These are phyloP conservation scores for Drosophila teissieri DNA, from an alignment of 1,140 invertebrate genomes.

Conservation along the genomic window DNA sequence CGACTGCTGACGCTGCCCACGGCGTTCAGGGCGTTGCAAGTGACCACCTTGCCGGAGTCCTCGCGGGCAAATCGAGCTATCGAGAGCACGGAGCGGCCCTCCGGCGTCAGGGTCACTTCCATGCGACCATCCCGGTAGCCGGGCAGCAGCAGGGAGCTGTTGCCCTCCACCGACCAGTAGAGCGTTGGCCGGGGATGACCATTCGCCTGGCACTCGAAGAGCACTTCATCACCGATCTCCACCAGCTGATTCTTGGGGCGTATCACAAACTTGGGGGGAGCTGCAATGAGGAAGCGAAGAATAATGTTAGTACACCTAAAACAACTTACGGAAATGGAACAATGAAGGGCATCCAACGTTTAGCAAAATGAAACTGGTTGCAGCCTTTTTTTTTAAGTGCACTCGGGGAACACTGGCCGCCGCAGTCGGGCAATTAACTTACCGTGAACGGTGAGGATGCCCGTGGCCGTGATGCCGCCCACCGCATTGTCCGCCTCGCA, in stretches of 20 bases:
- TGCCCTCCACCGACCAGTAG: constrained; percentile 92
- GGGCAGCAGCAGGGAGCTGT: constrained; percentile 89
- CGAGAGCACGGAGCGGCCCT: constrained; percentile 87
- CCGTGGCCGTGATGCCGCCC: constrained; percentile 92
- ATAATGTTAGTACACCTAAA: constrained; percentile 10
- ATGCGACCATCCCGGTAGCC: constrained; percentile 87
- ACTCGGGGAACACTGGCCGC: constrained; percentile 3
- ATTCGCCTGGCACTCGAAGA: constrained; percentile 88
- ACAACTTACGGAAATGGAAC: background rate
- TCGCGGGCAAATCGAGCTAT: constrained; percentile 87
- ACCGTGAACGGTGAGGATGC: constrained; percentile 92
- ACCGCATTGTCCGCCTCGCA: constrained; percentile 96
- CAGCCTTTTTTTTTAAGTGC: constrained; percentile 4
- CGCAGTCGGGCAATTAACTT: constrained; percentile 82
- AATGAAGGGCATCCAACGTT: no score
- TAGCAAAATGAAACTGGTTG: background rate
- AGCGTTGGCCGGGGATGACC: constrained; percentile 90
- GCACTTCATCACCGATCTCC: constrained; percentile 88
- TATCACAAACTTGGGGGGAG: constrained; percentile 88
- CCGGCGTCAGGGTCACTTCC: constrained; percentile 86
- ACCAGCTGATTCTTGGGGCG: constrained; percentile 88
- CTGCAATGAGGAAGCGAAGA: constrained; percentile 72
- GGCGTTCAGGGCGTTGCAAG: constrained; percentile 93
- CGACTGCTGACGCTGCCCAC: constrained; percentile 91
- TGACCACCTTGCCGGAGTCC: constrained; percentile 88